A percentile compares a stretch with the other conserved stretches of the same genome.
These are phyloP conservation scores for Scatophagus argus DNA, from an alignment of 2,113 vertebrate genomes.

Conservation along the genomic window DNA sequence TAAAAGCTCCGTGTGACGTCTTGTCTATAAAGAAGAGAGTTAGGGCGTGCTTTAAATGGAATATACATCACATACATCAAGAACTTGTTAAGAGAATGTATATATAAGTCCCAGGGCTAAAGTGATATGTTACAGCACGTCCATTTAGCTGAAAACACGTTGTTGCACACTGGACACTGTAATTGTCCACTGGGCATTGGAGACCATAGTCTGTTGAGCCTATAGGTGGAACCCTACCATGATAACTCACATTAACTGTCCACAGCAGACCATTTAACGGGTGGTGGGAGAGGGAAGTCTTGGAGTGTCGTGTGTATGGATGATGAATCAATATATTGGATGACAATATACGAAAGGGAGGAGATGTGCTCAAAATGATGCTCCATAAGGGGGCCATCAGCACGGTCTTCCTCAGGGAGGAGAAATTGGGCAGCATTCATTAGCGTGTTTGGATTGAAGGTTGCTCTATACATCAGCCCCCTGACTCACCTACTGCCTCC, in stretches of 20 bases:
- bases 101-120: conserved; percentile 74
- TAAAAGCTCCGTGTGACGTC: conserved; percentile 70
- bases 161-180: conserved; percentile 69
- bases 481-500: conserved; percentile 26
- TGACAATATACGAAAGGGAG: conserved; percentile 63
- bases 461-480: conserved; percentile 10
- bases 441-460: conserved; percentile 40
- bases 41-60: conserved; percentile 72
- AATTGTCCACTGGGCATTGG: conserved; percentile 76
- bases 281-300: conserved; percentile 33
- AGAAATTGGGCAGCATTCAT: conserved; percentile 47
- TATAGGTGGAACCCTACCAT: conserved; percentile 53
- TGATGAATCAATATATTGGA: conserved; percentile 79
- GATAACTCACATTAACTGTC: conserved; percentile 81
- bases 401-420: conserved; percentile 24
- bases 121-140: conserved; percentile 70
- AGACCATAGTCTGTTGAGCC: conserved; percentile 54
- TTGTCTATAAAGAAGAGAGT: conserved; percentile 78
- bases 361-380: conserved; percentile 49
- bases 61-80: conserved; percentile 79
- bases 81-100: conserved; percentile 80
- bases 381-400: conserved; percentile 64
- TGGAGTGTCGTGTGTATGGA: conserved; percentile 57
- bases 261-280: conserved; percentile 69
- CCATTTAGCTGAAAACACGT: conserved; percentile 79